Evolutionary conservation across 2,888 invertebrate genomes (phyloP).

Genomic region (Blastobasis lacticolella): DNA sequence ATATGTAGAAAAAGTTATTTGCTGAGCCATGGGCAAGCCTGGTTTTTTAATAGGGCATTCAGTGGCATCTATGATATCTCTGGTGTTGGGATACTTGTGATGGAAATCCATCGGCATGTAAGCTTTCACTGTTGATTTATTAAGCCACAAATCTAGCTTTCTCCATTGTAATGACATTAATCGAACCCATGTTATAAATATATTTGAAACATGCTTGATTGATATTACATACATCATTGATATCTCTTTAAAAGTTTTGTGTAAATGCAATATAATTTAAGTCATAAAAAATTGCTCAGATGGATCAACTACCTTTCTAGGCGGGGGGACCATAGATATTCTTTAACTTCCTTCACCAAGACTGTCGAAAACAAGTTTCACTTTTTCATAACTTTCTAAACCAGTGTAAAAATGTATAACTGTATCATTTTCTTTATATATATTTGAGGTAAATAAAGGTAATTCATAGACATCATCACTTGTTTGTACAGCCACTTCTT

Average conservation of each 20-base stretch:
- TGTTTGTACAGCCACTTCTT: too few relatives aligned
- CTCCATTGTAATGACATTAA: background rate
- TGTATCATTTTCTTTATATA: background rate
- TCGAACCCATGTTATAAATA: slow-evolving; percentile 16
- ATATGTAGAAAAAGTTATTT: slow-evolving; percentile 14
- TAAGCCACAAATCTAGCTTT: background rate
- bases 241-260: background rate
- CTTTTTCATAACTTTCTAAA: background rate
- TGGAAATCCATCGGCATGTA: slow-evolving; percentile 13
- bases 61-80: slow-evolving; percentile 15
- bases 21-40: slow-evolving; percentile 8
- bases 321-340: background rate
- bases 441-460: background rate
- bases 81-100: slow-evolving; percentile 5
- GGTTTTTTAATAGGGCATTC: slow-evolving; percentile 16
- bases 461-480: too few relatives aligned
- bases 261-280: background rate
- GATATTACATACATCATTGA: slow-evolving; percentile 3
- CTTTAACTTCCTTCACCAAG: background rate
- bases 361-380: background rate
- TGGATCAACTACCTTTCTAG: background rate
- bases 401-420: background rate
- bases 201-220: slow-evolving; percentile 9
- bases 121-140: slow-evolving; percentile 6
- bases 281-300: slow-evolving; percentile 1